phyloP scores from a whole-genome alignment of 2,888 invertebrate species.

The Mimumesa dahlbomi region DNA sequence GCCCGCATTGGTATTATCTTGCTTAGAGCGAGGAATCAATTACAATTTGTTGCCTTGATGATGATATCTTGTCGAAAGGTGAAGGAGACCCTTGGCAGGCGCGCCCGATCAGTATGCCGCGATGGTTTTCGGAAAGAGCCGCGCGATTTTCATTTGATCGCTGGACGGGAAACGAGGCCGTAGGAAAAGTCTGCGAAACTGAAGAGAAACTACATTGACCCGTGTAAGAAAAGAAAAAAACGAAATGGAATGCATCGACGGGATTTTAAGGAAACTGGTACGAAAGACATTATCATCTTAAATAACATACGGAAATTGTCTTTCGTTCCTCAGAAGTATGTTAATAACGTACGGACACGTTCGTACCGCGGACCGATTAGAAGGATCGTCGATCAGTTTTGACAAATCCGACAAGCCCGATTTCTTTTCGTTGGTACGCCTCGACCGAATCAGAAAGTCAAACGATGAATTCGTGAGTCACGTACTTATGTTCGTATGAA shows the following conservation, averaged over 20 bases:
- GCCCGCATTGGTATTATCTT: constrained; percentile 73
- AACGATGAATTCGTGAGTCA: constrained; percentile 25
- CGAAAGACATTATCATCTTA: neutral
- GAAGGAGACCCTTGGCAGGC: constrained; percentile 46
- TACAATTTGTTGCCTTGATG: constrained; percentile 65
- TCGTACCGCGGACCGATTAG: too few species aligned
- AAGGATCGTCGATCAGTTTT: neutral
- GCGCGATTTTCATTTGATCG: constrained; percentile 38
- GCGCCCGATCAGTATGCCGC: constrained; percentile 47
- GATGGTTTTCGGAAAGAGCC: constrained; percentile 44
- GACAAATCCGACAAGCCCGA: neutral
- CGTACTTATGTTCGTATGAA: constrained; percentile 31
- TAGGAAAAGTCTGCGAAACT: constrained; percentile 33
- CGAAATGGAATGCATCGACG: too few species aligned
- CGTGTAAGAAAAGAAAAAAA: neutral
- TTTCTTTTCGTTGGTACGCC: neutral
- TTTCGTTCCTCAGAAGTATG: neutral
- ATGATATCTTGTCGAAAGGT: constrained; percentile 56
- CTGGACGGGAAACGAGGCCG: constrained; percentile 27
- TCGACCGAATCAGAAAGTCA: constrained; percentile 17
- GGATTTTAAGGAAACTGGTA: neutral
- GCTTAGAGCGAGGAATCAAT: constrained; percentile 71
- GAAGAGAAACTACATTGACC: constrained; percentile 9
- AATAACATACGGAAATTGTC: too few species aligned
- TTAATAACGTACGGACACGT: neutral